A percentile compares a stretch with the other conserved stretches of the same genome.
Evolutionary conservation across 1,140 invertebrate genomes (phyloP).

Genomic region (Streblospio benedicti): DNA sequence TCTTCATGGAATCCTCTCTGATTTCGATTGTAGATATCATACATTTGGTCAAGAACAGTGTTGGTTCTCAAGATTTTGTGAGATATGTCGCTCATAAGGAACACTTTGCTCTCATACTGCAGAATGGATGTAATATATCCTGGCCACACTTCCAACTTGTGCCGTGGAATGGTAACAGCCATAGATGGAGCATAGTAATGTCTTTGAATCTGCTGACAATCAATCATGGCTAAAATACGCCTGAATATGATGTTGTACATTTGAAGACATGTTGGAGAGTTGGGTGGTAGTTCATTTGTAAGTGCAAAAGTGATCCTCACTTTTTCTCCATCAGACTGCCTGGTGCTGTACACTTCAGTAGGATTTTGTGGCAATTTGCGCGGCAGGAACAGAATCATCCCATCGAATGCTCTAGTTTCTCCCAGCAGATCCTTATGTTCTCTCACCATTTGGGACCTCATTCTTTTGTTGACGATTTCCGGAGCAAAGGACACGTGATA

Average conservation of each 20-base stretch:
- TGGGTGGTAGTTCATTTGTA: constrained; percentile 30
- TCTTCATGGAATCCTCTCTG: constrained; percentile 46
- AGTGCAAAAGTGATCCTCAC: constrained; percentile 31
- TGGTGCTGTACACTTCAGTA: constrained; percentile 28
- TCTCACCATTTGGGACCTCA: constrained; percentile 56
- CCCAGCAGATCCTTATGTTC: constrained; percentile 51
- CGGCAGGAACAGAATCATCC: constrained; percentile 33
- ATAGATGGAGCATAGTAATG: constrained; percentile 67
- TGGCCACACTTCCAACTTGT: constrained; percentile 70
- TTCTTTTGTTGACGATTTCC: constrained; percentile 57
- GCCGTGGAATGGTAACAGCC: constrained; percentile 41
- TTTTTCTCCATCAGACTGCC: constrained; percentile 24
- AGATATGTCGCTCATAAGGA: constrained; percentile 74
- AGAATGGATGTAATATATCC: constrained; percentile 73
- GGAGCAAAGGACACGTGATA: constrained; percentile 73
- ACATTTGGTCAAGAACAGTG: constrained; percentile 67
- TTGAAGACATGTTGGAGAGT: constrained; percentile 26
- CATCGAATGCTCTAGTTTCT: constrained; percentile 34
- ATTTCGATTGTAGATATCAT: constrained; percentile 35
- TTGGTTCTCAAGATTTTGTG: constrained; percentile 70
- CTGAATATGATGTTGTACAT: constrained; percentile 37
- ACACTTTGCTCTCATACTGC: constrained; percentile 71
- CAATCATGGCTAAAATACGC: constrained; percentile 30
- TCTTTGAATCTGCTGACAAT: constrained; percentile 56
- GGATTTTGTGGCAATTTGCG: constrained; percentile 25